Base-by-base conservation (phyloP, 2,113 vertebrate species). In the Oxyura jamaicensis region DNA sequence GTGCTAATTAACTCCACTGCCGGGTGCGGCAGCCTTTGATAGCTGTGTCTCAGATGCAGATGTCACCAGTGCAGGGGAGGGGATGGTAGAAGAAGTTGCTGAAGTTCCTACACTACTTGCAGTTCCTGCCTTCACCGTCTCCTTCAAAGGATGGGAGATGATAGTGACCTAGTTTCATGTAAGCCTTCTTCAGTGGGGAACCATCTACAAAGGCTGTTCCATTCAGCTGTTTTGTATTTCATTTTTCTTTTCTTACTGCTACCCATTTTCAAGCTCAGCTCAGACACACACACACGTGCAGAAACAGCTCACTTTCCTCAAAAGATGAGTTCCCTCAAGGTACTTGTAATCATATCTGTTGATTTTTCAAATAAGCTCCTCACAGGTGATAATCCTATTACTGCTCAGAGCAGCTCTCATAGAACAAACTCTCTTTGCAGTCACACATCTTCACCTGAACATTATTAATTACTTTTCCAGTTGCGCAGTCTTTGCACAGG, bases 1-100 rank as follows among this genome's bases (percentile, higher is more conserved):
- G 75, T 36, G 81, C 80, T 85, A 96, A 93, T 96, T 94, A 95
- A 86, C 56, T 88, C 50, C 89, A 67, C 36, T 2, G 13, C 44
- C 1, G 3, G n/a, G 31, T 39, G 56, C 3, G 4, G 72, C 42
- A 31, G n/a, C 3, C 82, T 94, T 90, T 95, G 89, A 91, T 84
- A 81, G 58, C 42, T 1, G 0, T 8, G 26, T 76, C 69, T 91
- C 65, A 69, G 53, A 82, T 35, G 33, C 86, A 94, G 94, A 74
- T 1, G 2, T 44, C 88, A 74, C 56, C 4, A 0, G 41, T 67
- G 60, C 56, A 60, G 74, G 26, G 42, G 41, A 84, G 46, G 12
- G 13, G 11, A 58, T 1, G 25, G n/a, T 84, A 48, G 68, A 52
- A 91, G 76, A 90, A 94, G 55, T 26, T 83, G 73, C 46, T 55